Base-by-base conservation (phyloP, 2,797 vertebrate genomes). In the Artibeus lituratus region DNA sequence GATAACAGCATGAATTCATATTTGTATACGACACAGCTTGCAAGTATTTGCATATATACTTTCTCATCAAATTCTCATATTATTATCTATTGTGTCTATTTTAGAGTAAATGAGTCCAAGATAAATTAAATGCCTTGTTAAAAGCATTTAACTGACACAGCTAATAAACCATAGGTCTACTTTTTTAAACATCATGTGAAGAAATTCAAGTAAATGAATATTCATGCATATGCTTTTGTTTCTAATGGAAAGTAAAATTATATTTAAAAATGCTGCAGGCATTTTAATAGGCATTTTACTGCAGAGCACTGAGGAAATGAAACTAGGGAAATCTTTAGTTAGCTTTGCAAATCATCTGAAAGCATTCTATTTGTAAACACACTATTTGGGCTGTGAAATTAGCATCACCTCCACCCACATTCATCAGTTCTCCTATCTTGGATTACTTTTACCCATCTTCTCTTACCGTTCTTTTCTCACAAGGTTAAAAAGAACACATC, bases 341-440 rank as follows among this genome's bases (percentile, higher is more conserved):
- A 84, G 55, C 59, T 90, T 81, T 85, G 16, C 74, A 91, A 78
- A 88, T 69, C 62, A 87, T 15, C 47, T 62, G 62, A 87, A 94
- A 94, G 22, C 7, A 24, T 55, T 76, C 37, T 88, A 24, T 86
- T 29, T 88, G 59, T 29, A 70, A 77, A 87, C 22, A 22, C 1
- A 67, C 35, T n/a, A 32, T 91, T 91, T 84, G 44, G 8, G 76
- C 49, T 91, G 32, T 93, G 86, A 92, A 97, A 89, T 92, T n/a
- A 42, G 3, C 35, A 44, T 86, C 11, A 29, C 26, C 12, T 74
- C 73, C 44, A 42, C 8, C 26, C 18, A 78, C 8, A 65, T 70
- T 86, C n/a, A 78, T 80, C 51, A 67, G 0, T 86, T 92, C 49
- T 91, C 19, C 37, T 49, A 2, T 49, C 72, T 29, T 7, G n/a